These are phyloP conservation scores for Leptinotarsa defecta DNA, from an alignment of 1,140 invertebrate species.

Conservation along the genomic window DNA sequence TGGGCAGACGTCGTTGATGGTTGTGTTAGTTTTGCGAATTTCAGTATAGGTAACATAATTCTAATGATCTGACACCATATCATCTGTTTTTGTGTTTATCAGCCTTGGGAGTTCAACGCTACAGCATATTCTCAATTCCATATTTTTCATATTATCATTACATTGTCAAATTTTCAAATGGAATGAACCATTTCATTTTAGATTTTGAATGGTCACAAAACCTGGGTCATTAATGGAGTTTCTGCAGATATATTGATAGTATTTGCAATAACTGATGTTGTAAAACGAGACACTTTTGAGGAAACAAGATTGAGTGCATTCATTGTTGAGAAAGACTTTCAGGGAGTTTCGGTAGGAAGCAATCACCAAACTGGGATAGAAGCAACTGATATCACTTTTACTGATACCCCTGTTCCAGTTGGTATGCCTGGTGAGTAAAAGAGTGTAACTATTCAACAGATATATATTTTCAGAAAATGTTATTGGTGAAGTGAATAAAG, in stretches of 20 bases:
- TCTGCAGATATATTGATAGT: slow-evolving; percentile 61
- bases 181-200: slow-evolving; percentile 25
- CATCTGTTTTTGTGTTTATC: no score
- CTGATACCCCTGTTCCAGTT: slow-evolving; percentile 56
- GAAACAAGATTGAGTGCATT: slow-evolving; percentile 61
- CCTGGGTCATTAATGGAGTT: slow-evolving; percentile 58
- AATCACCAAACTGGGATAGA: slow-evolving; percentile 28
- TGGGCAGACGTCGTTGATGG: no score
- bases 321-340: slow-evolving; percentile 73
- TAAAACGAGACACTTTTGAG: slow-evolving; percentile 58
- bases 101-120: no score
- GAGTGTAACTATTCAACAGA: slow-evolving; percentile 2
- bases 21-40: no score
- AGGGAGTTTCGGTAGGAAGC: slow-evolving; percentile 68
- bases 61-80: no score
- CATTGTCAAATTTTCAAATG: not conserved
- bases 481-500: slow-evolving; percentile 51
- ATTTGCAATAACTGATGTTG: slow-evolving; percentile 53
- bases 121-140: no score
- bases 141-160: not conserved
- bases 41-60: no score
- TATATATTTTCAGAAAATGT: slow-evolving; percentile 51
- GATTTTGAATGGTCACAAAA: slow-evolving; percentile 60
- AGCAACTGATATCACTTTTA: slow-evolving; percentile 56
- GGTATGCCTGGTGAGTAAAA: slow-evolving; percentile 33